A percentile compares a stretch with the other conserved stretches of the same genome.
Evolutionary conservation across 2,113 vertebrate species (phyloP).

Genomic region (Oostethus manadensis): DNA sequence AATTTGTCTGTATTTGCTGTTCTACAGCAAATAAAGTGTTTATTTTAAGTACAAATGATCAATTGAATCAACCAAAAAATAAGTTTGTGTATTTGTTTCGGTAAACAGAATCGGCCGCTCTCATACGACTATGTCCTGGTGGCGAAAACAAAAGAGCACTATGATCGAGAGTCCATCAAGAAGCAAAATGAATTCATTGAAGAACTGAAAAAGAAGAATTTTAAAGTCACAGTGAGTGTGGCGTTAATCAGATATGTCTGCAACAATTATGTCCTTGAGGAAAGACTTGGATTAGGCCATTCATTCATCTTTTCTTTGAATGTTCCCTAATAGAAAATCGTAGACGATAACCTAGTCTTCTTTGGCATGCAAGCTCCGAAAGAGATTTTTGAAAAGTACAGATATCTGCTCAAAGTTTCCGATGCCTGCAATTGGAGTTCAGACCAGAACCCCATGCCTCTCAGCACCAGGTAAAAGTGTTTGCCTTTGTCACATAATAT

Average conservation of each 20-base stretch:
- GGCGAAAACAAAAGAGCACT: conserved; percentile 41
- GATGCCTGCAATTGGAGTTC: conserved; percentile 69
- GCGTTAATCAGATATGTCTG: not conserved
- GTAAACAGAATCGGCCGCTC: conserved; percentile 50
- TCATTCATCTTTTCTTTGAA: not conserved
- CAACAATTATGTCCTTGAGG: not conserved
- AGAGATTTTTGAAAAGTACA: conserved; percentile 74
- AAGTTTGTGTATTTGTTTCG: conserved; percentile 1
- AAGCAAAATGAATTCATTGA: conserved; percentile 74
- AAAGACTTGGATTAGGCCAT: not conserved
- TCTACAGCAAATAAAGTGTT: not conserved
- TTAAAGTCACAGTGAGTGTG: conserved; percentile 73
- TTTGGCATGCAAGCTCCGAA: conserved; percentile 77
- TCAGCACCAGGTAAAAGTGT: conserved; percentile 75
- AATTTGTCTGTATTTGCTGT: not conserved
- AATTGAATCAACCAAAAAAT: too few species aligned
- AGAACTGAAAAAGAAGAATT: conserved; percentile 71
- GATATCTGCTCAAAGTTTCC: conserved; percentile 69
- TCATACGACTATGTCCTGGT: conserved; percentile 83
- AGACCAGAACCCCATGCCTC: conserved; percentile 27
- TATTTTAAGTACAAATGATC: not conserved
- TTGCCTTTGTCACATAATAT: not conserved
- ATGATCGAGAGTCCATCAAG: conserved; percentile 14
- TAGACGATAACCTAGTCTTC: conserved; percentile 72
- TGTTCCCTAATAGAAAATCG: conserved; percentile 63